Evolutionary conservation across 2,797 vertebrate genomes (phyloP).

Genomic region (Lophotriccus pileatus): DNA sequence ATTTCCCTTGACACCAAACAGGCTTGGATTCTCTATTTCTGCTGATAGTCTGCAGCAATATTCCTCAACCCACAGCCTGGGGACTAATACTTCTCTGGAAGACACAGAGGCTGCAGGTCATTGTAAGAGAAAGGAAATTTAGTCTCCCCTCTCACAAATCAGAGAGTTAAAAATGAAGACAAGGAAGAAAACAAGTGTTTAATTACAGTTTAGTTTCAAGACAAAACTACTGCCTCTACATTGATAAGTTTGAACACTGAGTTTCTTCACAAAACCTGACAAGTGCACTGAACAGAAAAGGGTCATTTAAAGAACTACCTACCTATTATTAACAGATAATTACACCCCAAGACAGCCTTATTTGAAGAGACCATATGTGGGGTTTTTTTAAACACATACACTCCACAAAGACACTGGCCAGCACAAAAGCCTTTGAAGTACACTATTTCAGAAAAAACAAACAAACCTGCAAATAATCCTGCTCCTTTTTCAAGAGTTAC

Average conservation of each 20-base stretch:
- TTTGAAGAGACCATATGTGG: fast-evolving
- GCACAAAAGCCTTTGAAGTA: neutral
- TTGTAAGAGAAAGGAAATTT: neutral
- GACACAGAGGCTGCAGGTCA: neutral
- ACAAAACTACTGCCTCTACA: neutral
- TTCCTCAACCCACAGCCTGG: neutral
- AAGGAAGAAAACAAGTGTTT: neutral
- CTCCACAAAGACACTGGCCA: neutral
- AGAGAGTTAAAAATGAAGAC: neutral
- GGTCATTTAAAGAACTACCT: neutral
- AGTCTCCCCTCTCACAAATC: fast-evolving
- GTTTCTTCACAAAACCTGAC: neutral
- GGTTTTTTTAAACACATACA: neutral
- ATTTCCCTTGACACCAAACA: neutral
- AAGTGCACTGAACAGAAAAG: neutral
- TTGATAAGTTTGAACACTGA: neutral
- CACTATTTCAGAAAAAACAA: neutral
- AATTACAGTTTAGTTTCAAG: neutral
- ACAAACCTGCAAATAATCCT: neutral
- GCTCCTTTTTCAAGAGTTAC: neutral
- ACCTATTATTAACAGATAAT: neutral
- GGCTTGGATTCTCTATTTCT: neutral
- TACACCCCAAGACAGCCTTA: neutral
- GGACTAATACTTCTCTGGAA: neutral
- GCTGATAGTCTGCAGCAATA: neutral